Percentiles rank a stretch among this genome's conserved stretches.
phyloP scores from a whole-genome alignment of 2,888 invertebrate genomes.

The Ceriagrion tenellum region DNA sequence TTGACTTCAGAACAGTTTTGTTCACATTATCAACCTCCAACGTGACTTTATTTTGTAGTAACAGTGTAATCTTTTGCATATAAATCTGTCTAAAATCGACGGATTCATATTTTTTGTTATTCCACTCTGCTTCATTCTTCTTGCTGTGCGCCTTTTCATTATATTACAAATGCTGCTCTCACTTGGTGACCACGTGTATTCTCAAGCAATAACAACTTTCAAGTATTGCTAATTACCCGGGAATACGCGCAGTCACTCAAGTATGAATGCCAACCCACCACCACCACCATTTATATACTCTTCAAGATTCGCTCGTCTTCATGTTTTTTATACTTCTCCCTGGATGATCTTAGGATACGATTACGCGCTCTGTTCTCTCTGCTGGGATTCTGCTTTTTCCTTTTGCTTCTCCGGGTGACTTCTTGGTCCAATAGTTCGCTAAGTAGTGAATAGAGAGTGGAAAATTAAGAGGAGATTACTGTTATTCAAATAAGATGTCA shows the following conservation, averaged over 20 bases:
- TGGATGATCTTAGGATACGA: neutral
- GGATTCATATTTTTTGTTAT: too few species aligned
- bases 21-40: too few species aligned
- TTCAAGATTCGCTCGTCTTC: neutral
- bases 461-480: too few species aligned
- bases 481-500: too few species aligned
- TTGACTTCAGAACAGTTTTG: too few species aligned
- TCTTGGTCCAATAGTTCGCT: too few species aligned
- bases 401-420: too few species aligned
- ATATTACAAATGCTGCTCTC: slow-evolving; percentile 70
- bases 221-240: slow-evolving; percentile 98
- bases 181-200: slow-evolving; percentile 99
- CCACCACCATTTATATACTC: neutral
- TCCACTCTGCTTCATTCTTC: neutral
- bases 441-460: too few species aligned
- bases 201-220: slow-evolving; percentile 99
- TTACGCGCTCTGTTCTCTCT: neutral
- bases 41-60: too few species aligned
- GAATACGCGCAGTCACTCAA: slow-evolving; percentile 97
- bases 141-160: neutral
- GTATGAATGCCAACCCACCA: slow-evolving; percentile 71
- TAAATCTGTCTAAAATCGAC: too few species aligned
- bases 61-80: too few species aligned
- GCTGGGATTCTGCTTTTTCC: too few species aligned
- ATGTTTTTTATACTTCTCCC: neutral